Percentiles rank a stretch among this genome's conserved stretches.
These are phyloP conservation scores for Benitochromis conjunctus DNA, from an alignment of 2,113 vertebrate genomes.

Conservation along the genomic window DNA sequence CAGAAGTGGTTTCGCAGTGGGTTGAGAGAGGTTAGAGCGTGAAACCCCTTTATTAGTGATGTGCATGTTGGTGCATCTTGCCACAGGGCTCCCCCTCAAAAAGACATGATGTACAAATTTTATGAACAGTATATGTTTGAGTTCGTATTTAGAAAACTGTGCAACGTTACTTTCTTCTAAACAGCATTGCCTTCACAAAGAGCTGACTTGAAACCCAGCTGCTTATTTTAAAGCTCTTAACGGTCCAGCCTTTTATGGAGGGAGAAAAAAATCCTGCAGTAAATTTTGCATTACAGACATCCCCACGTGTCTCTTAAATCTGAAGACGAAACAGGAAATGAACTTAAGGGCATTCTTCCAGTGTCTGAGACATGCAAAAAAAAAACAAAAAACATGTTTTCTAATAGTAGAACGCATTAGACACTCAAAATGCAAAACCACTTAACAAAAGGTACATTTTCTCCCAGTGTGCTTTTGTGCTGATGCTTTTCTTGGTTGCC, in stretches of 20 bases:
- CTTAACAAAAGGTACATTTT: not conserved
- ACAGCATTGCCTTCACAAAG: not conserved
- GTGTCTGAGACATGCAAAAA: not conserved
- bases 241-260: not conserved
- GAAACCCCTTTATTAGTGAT: not conserved
- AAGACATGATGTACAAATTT: not conserved
- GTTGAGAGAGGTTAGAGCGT: not conserved
- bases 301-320: not conserved
- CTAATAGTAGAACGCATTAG: conserved; percentile 2
- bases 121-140: not conserved
- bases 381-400: not conserved
- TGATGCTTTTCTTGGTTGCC: not conserved
- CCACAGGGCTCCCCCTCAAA: not conserved
- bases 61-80: not conserved
- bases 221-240: not conserved
- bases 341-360: not conserved
- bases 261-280: not conserved
- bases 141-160: not conserved
- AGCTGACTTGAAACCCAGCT: not conserved
- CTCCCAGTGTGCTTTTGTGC: not conserved
- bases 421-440: not conserved
- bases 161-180: not conserved
- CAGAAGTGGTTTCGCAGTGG: not conserved
- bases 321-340: not conserved
- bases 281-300: not conserved